Base-by-base conservation (phyloP, 1,140 invertebrate genomes). In the Listronotus oregonensis region DNA sequence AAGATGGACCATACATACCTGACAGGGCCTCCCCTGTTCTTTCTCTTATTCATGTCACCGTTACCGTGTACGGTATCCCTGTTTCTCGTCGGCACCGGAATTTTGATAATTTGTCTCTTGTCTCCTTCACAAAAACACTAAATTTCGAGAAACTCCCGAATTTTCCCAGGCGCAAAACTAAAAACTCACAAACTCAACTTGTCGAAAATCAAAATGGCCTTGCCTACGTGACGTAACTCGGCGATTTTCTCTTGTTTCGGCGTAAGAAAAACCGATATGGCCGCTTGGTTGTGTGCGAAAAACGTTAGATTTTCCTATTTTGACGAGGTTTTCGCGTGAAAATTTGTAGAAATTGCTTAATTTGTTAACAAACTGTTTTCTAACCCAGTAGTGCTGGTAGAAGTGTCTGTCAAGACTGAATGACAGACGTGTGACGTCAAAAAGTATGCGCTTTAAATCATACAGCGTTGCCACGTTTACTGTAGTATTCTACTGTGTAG, bases 71-170 rank as follows among this genome's bases (percentile, higher is more conserved):
- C 80, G 81, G 82, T 82, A 82, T 84, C 82, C 80, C 79, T 81
- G 79, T 81, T 84, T 78, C 82, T 82, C 82, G 84, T 85, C 77
- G 84, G 83, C 81, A 84, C 83, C 82, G 83, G 84, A 85, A 85
- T 85, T 83, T 85, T 85, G 84, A 83, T 66, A 51, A 69, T 58
- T 67, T 76, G 73, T 62, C 49, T 50, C 62, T 57, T 40, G 40
- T 59, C 58, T 31, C 32, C 32, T 42, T 40, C 32, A 10, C 32
- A 54, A 62, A 59, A 50, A 40, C 49, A 56, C 39, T 27, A 7
- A 55, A 60, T 52, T 60, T 40, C 56, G 18, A 42, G 49, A 60
- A 55, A 21, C 47, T 55, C 37, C 58, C 64, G 58, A 58, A 70
- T 49, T 64, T 46, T 37, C 12, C 14, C 21, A 49, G 39, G 5